Conservation (phyloP, 1,140 invertebrate species). For the Varroa destructor region DNA sequence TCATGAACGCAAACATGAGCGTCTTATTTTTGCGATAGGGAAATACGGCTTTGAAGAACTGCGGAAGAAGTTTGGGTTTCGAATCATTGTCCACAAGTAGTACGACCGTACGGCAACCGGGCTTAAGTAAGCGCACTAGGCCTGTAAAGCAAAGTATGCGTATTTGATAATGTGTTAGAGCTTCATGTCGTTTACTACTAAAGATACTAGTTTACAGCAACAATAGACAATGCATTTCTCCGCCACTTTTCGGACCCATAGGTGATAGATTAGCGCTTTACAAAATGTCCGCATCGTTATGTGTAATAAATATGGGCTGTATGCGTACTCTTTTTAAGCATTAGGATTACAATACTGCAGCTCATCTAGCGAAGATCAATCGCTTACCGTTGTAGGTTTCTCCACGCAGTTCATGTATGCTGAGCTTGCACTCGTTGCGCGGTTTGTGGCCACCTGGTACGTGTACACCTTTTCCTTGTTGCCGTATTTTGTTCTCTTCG, state of each 20-base stretch:
- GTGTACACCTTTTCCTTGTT: constrained; percentile 1
- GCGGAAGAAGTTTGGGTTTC: constrained; percentile 66
- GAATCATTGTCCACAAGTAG: constrained; percentile 75
- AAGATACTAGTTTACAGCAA: too few relatives aligned
- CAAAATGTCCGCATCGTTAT: too few relatives aligned
- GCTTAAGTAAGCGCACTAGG: constrained; percentile 76
- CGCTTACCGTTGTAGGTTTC: constrained; percentile 76
- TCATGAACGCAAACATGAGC: constrained; percentile 79
- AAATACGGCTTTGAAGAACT: constrained; percentile 83
- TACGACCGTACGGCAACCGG: constrained; percentile 83
- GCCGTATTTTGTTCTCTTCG: constrained; percentile 33
- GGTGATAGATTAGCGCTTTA: too few relatives aligned
- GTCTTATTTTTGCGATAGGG: constrained; percentile 77
- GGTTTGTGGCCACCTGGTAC: constrained; percentile 18
- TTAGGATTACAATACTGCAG: too few relatives aligned
- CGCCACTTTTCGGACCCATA: too few relatives aligned
- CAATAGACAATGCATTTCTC: too few relatives aligned
- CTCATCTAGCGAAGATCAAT: too few relatives aligned
- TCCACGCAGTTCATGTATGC: constrained; percentile 76
- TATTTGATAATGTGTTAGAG: too few relatives aligned
- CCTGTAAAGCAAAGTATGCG: too few relatives aligned
- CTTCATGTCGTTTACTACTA: too few relatives aligned
- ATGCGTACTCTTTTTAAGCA: too few relatives aligned
- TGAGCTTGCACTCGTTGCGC: constrained; percentile 42
- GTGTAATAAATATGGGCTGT: too few relatives aligned